Percentiles rank a stretch among this genome's conserved stretches.
Evolutionary conservation across 2,797 vertebrate species (phyloP).

Genomic region (Sebastes aleutianus): DNA sequence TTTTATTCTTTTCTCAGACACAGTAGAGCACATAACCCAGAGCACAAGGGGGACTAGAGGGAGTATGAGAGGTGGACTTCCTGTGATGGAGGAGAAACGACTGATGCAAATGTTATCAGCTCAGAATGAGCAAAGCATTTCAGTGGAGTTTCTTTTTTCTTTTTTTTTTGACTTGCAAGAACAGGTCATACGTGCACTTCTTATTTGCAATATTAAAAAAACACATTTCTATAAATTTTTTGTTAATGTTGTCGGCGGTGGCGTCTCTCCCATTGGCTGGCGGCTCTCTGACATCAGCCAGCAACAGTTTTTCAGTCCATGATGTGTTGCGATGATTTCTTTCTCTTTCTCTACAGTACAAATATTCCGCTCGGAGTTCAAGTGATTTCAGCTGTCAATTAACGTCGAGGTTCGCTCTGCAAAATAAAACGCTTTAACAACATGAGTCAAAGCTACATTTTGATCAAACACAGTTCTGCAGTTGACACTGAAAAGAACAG

Average conservation of each 20-base stretch:
- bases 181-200: constrained; percentile 69
- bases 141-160: constrained; percentile 13
- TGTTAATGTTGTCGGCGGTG: constrained; percentile 31
- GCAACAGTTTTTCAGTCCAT: constrained; percentile 25
- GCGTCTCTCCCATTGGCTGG: constrained; percentile 19
- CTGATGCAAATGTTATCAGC: constrained; percentile 42
- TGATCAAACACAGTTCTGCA: constrained; percentile 49
- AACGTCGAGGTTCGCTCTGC: constrained; percentile 5
- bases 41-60: constrained; percentile 65
- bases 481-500: constrained; percentile 49
- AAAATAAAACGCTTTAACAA: constrained; percentile 33
- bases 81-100: constrained; percentile 36
- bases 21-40: constrained; percentile 75
- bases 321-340: background rate
- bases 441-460: constrained; percentile 54
- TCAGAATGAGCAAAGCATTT: constrained; percentile 56
- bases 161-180: constrained; percentile 30
- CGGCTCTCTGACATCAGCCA: constrained; percentile 67
- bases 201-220: constrained; percentile 62
- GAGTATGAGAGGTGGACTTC: constrained; percentile 36
- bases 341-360: constrained; percentile 3
- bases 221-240: constrained; percentile 51
- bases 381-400: constrained; percentile 38
- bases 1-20: constrained; percentile 80
- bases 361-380: constrained; percentile 22